phyloP scores from a whole-genome alignment of 2,888 invertebrate species.

The Tipula confusa region DNA sequence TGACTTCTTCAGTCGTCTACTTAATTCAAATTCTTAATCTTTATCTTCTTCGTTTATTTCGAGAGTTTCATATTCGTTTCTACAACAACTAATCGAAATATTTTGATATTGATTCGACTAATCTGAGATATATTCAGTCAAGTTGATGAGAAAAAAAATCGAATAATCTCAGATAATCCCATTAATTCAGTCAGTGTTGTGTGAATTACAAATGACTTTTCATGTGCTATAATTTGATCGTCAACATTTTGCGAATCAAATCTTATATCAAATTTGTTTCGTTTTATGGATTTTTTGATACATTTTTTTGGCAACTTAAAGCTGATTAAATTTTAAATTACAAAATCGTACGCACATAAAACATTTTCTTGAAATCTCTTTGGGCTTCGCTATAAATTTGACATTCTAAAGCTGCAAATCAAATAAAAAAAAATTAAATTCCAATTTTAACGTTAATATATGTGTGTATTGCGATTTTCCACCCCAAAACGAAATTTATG shows the following conservation, averaged over 20 bases:
- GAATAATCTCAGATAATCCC: neutral
- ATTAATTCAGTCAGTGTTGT: neutral
- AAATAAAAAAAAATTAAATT: neutral
- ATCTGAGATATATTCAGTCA: neutral
- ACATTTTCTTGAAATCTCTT: neutral
- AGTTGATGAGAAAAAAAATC: neutral
- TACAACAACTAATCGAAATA: neutral
- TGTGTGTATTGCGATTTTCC: neutral
- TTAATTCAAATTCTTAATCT: slow-evolving; percentile 14
- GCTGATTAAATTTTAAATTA: no score
- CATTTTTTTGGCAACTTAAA: no score
- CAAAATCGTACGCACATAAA: neutral
- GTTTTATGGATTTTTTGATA: neutral
- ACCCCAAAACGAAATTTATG: neutral
- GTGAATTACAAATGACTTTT: neutral
- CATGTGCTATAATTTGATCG: neutral
- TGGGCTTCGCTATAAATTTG: neutral
- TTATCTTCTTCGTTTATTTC: neutral
- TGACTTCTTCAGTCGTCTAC: neutral
- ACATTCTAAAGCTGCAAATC: neutral
- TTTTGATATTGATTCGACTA: neutral
- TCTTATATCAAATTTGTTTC: neutral
- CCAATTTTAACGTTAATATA: neutral
- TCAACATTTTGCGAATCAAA: neutral
- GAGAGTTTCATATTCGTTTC: neutral